Percentiles rank a stretch among this genome's conserved stretches.
Conservation (phyloP, 1,140 invertebrate species). For the Drosophila pachea region DNA sequence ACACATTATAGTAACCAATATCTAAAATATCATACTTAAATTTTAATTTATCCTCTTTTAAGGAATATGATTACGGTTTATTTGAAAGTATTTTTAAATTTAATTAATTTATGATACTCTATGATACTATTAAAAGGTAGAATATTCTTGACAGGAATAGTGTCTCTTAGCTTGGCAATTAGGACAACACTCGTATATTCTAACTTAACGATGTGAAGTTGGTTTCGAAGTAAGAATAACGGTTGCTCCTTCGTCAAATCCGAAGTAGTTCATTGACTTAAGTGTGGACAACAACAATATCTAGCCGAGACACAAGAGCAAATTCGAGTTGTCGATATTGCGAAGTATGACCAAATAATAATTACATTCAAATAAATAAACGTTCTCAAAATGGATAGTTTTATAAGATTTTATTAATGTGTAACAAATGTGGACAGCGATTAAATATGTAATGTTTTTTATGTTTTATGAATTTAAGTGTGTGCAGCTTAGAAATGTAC, state of each 20-base stretch:
- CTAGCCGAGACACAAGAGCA: conserved; percentile 6
- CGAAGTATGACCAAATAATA: conserved; percentile 2
- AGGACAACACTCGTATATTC: neutral
- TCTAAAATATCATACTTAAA: no score
- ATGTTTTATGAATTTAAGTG: no score
- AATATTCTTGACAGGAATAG: no score
- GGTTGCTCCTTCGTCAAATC: conserved; percentile 1
- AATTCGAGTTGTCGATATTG: neutral
- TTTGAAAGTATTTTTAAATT: no score
- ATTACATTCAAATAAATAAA: neutral
- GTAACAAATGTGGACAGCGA: conserved; percentile 17
- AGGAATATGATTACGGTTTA: no score
- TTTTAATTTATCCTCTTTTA: no score
- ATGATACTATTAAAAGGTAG: no score
- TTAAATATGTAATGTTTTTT: conserved; percentile 13
- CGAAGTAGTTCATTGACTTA: neutral
- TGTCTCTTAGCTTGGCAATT: no score
- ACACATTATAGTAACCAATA: neutral
- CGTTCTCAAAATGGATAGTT: conserved; percentile 1
- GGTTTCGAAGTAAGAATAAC: neutral
- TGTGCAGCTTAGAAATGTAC: conserved; percentile 13
- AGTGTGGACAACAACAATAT: neutral
- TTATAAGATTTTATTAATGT: conserved; percentile 16
- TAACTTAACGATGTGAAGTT: neutral
- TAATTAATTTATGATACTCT: no score